Evolutionary conservation across 2,888 invertebrate genomes (phyloP).

Genomic region (Caenorhabditis uteleia): DNA sequence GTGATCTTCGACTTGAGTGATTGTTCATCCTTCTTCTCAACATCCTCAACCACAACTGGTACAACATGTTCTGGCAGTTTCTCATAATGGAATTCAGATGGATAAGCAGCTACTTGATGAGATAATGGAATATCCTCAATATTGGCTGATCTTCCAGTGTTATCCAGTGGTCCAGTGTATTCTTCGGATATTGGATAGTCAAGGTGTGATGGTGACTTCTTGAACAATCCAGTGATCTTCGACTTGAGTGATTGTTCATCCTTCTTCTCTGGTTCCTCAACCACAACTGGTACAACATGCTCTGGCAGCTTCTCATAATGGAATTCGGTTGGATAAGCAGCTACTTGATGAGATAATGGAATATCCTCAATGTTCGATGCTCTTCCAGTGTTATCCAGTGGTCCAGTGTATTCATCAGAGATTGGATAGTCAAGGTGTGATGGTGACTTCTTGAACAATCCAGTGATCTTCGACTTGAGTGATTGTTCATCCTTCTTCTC

Average conservation of each 20-base stretch:
- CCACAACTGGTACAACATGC: constrained; percentile 9
- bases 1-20: constrained; percentile 22
- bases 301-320: constrained; percentile 19
- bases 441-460: constrained; percentile 1
- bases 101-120: constrained; percentile 3
- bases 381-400: neutral
- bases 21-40: constrained; percentile 14
- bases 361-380: neutral
- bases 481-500: neutral
- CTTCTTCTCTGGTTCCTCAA: constrained; percentile 24
- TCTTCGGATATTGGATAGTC: constrained; percentile 21
- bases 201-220: constrained; percentile 7
- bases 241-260: constrained; percentile 31
- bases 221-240: constrained; percentile 17
- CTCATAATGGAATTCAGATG: constrained; percentile 27
- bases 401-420: neutral
- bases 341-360: neutral
- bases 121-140: constrained; percentile 21
- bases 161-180: constrained; percentile 21
- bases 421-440: neutral
- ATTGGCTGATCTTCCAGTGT: constrained; percentile 9
- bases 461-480: neutral
- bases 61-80: constrained; percentile 18
- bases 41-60: constrained; percentile 4
- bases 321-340: constrained; percentile 14